These are phyloP conservation scores for rat (Rattus norvegicus) DNA, from an alignment of 2,113 vertebrate species.

Conservation along the genomic window GRCr8 NC_086027.1:61329001-61329500, in stretches of 20 bases:
- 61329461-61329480: not conserved
- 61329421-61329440: conserved; percentile 6
- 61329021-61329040: not conserved
- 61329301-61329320: not conserved
- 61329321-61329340: not conserved
- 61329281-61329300: not conserved
- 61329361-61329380: not conserved
- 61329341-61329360: not conserved
- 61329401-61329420: not conserved
- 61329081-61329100: not conserved
- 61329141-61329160: not conserved
- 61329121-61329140: not conserved
- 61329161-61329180: not conserved
- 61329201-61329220: not conserved
- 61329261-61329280: conserved; percentile 24
- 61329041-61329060: not conserved
- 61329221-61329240: conserved; percentile 29
- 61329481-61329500: not conserved
- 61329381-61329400: conserved; percentile 4
- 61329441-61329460: not conserved
- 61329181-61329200: not conserved
- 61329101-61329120: not conserved
- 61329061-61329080: not conserved
- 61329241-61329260: conserved; percentile 36
- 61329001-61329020: not conserved